These are phyloP conservation scores for Paraescarpia echinospica DNA, from an alignment of 1,140 invertebrate species.

Conservation along the genomic window DNA sequence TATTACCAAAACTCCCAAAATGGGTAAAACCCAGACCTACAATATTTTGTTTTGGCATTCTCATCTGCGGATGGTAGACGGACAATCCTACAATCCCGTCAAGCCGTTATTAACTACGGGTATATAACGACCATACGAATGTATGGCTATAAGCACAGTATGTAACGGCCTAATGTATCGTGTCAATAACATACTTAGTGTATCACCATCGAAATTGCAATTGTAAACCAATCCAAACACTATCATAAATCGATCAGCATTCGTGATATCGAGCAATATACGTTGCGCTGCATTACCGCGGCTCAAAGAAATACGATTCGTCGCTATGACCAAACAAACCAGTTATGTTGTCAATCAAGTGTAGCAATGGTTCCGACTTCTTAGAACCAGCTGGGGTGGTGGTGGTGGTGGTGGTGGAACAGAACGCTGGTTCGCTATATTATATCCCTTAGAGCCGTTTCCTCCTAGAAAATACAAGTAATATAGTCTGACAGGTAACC, in stretches of 20 bases:
- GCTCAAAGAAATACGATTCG: neutral
- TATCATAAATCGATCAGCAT: neutral
- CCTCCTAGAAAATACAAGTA: neutral
- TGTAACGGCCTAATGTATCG: neutral
- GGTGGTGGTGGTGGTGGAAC: too few species aligned
- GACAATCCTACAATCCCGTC: neutral
- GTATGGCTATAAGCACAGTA: neutral
- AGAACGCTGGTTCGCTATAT: neutral
- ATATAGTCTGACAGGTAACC: neutral
- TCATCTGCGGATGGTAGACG: too few species aligned
- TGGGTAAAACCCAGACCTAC: too few species aligned
- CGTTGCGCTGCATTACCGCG: neutral
- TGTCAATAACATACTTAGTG: neutral
- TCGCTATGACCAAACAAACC: neutral
- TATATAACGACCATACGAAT: neutral
- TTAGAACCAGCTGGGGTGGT: neutral
- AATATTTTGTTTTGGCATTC: too few species aligned
- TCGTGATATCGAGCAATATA: neutral
- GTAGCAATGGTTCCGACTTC: neutral
- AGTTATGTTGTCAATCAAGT: neutral
- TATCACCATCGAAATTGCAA: neutral
- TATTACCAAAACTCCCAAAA: too few species aligned
- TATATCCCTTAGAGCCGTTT: neutral
- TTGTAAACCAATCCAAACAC: neutral
- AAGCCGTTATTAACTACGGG: too few species aligned